phyloP scores from a whole-genome alignment of 1,140 invertebrate genomes.

The Bombus sibiricus region DNA sequence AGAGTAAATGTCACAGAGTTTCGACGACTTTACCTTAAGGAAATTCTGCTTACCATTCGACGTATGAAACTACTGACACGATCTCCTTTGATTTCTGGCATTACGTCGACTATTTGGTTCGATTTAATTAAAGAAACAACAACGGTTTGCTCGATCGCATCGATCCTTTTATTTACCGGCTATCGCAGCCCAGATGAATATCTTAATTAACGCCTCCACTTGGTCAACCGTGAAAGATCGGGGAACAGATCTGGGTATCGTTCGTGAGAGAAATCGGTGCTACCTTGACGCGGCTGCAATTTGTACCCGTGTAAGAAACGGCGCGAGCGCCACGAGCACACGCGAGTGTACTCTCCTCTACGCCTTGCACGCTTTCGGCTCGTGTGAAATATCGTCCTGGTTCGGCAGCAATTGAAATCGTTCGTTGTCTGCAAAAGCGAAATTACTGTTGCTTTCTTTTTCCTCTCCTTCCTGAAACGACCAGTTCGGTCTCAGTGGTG shows the following conservation, averaged over 20 bases:
- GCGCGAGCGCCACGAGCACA: conserved; percentile 19
- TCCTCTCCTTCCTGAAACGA: too few relatives aligned
- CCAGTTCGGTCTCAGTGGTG: too few relatives aligned
- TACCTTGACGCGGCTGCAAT: conserved; percentile 48
- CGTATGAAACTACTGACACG: not conserved
- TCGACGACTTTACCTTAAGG: too few relatives aligned
- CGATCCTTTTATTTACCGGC: conserved; percentile 41
- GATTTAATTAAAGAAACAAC: conserved; percentile 43
- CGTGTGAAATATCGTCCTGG: conserved; percentile 28
- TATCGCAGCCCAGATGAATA: conserved; percentile 19
- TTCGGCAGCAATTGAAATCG: not conserved
- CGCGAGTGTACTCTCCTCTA: not conserved
- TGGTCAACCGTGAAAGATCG: conserved; percentile 55
- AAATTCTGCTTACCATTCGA: not conserved
- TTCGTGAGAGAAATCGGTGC: conserved; percentile 61
- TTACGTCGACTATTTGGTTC: conserved; percentile 33
- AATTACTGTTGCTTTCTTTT: not conserved
- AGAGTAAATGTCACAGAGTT: not conserved
- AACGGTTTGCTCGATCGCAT: conserved; percentile 27
- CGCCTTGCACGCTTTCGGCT: conserved; percentile 22
- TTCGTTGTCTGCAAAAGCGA: not conserved
- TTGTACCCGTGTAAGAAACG: conserved; percentile 51
- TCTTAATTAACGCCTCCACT: conserved; percentile 53
- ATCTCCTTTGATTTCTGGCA: conserved; percentile 8
- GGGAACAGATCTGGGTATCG: conserved; percentile 43